Evolutionary conservation across 2,113 vertebrate genomes (phyloP).

Genomic region (Antigone vipio): DNA sequence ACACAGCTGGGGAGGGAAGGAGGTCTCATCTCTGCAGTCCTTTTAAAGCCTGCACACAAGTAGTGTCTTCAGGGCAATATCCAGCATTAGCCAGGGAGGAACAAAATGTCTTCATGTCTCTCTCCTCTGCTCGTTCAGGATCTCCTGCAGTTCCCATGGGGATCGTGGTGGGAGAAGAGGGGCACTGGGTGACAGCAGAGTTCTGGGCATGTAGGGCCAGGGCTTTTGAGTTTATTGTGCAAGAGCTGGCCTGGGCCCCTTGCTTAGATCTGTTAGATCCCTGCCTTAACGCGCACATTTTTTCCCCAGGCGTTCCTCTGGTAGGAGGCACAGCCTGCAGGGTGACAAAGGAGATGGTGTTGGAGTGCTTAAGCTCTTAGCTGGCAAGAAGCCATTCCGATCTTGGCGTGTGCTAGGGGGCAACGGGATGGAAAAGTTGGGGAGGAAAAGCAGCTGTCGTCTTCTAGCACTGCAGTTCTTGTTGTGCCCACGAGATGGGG

Average conservation of each 20-base stretch:
- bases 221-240: not conserved
- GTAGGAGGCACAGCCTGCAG: constrained; percentile 39
- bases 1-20: not conserved
- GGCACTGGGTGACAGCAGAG: not conserved
- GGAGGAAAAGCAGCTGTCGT: constrained; percentile 17
- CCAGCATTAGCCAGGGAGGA: not conserved
- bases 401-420: constrained; percentile 3
- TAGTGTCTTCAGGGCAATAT: not conserved
- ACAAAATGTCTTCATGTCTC: not conserved
- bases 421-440: not conserved
- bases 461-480: constrained; percentile 30
- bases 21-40: not conserved
- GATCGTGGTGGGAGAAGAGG: not conserved
- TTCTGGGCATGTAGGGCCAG: not conserved
- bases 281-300: not conserved
- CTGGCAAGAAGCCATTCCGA: constrained; percentile 44
- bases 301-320: constrained; percentile 13
- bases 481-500: constrained; percentile 40
- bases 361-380: constrained; percentile 31
- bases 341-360: constrained; percentile 45
- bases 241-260: not conserved
- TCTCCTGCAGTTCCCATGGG: not conserved
- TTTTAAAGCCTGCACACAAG: not conserved
- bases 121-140: not conserved
- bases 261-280: not conserved